A percentile compares a stretch with the other conserved stretches of the same genome.
Evolutionary conservation across 1,140 invertebrate species (phyloP).

Genomic region (Epicauta chinensis): DNA sequence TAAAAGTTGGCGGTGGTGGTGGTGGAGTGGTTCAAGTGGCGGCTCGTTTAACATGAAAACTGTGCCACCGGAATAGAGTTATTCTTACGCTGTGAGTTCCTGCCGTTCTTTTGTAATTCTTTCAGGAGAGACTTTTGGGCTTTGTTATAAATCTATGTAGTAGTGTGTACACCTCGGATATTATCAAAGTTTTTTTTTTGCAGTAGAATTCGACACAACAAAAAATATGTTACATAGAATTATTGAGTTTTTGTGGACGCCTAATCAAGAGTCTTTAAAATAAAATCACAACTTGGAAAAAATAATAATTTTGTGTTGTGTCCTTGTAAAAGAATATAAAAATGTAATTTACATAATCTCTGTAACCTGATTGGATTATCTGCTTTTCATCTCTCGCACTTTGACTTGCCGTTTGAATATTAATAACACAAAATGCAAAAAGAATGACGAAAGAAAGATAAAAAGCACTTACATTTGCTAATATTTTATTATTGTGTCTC

Average conservation of each 20-base stretch:
- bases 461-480: constrained; percentile 14
- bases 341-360: constrained; percentile 17
- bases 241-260: too few relatives aligned
- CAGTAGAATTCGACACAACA: too few relatives aligned
- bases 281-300: too few relatives aligned
- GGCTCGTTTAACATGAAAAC: constrained; percentile 8
- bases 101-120: constrained; percentile 10
- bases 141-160: too few relatives aligned
- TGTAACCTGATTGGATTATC: constrained; percentile 13
- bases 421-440: constrained; percentile 7
- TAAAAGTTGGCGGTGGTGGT: constrained; percentile 4
- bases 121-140: background rate
- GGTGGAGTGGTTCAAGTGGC: constrained; percentile 1
- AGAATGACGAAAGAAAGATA: background rate
- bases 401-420: constrained; percentile 6
- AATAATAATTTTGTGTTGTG: too few relatives aligned
- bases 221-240: too few relatives aligned
- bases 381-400: constrained; percentile 9
- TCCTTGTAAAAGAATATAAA: constrained; percentile 12
- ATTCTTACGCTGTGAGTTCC: constrained; percentile 10
- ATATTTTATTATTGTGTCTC: constrained; percentile 15
- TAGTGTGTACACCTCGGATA: too few relatives aligned
- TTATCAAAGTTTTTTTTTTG: too few relatives aligned
- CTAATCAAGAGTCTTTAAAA: too few relatives aligned
- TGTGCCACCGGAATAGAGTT: constrained; percentile 11